These are phyloP conservation scores for Scaptomyza graminum DNA, from an alignment of 1,140 invertebrate genomes.

Conservation along the genomic window DNA sequence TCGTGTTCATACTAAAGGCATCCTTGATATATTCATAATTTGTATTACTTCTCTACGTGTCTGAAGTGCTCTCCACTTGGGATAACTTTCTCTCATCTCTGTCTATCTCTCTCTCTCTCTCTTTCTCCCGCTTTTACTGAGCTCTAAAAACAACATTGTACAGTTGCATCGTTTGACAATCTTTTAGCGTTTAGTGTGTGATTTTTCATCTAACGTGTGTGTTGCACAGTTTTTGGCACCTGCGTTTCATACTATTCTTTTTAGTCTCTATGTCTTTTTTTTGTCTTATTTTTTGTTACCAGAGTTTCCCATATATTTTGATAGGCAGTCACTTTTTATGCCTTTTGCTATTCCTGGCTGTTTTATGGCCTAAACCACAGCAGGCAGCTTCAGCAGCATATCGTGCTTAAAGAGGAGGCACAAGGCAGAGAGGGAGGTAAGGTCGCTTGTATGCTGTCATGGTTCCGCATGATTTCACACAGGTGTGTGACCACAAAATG, in stretches of 20 bases:
- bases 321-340: constrained; percentile 78
- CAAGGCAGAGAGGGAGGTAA: neutral
- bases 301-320: constrained; percentile 67
- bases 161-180: constrained; percentile 53
- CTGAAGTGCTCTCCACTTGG: neutral
- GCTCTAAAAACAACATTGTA: constrained; percentile 21
- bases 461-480: constrained; percentile 73
- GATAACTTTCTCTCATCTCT: constrained; percentile 7
- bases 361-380: constrained; percentile 79
- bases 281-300: constrained; percentile 38
- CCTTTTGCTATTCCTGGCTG: constrained; percentile 51
- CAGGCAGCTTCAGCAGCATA: constrained; percentile 54
- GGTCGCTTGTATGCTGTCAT: constrained; percentile 61
- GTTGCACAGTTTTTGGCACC: constrained; percentile 75
- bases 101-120: too few relatives aligned
- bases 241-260: constrained; percentile 35
- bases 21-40: neutral
- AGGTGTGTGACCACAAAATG: constrained; percentile 46
- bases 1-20: too few relatives aligned
- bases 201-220: constrained; percentile 66
- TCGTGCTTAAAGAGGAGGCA: constrained; percentile 10
- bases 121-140: too few relatives aligned
- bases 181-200: constrained; percentile 72
- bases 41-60: neutral
- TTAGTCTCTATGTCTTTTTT: constrained; percentile 11